These are phyloP conservation scores for Pristionchus mayeri DNA, from an alignment of 2,888 invertebrate genomes.

Conservation along the genomic window DNA sequence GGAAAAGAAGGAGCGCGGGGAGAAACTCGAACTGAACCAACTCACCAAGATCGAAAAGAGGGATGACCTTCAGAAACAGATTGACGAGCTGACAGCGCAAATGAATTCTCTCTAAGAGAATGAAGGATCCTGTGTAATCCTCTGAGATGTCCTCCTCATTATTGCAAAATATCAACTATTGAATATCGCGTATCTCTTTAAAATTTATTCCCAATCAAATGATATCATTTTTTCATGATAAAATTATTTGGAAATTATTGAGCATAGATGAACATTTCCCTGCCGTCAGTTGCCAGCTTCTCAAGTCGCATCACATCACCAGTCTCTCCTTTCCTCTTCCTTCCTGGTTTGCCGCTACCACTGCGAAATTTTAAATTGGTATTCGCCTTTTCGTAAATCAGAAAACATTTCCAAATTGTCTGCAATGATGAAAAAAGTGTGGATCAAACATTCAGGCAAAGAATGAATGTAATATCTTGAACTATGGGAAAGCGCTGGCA, in stretches of 20 bases:
- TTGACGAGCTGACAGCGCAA: conserved; percentile 71
- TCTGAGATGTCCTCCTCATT: too few relatives aligned
- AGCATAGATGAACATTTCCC: conserved; percentile 21
- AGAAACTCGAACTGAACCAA: conserved; percentile 79
- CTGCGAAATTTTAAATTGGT: too few relatives aligned
- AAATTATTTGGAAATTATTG: too few relatives aligned
- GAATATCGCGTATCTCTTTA: too few relatives aligned
- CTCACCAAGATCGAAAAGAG: conserved; percentile 77
- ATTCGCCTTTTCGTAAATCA: not conserved
- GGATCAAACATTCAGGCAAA: too few relatives aligned
- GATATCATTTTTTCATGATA: conserved; percentile 1
- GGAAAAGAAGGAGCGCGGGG: conserved; percentile 83
- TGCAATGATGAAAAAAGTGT: too few relatives aligned
- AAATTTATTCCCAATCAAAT: not conserved
- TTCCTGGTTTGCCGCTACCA: too few relatives aligned
- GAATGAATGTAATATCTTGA: too few relatives aligned
- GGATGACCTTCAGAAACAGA: conserved; percentile 76
- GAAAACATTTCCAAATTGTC: too few relatives aligned
- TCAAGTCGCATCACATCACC: not conserved
- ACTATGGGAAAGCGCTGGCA: not conserved
- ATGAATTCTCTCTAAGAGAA: conserved; percentile 63
- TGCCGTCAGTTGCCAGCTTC: not conserved
- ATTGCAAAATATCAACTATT: too few relatives aligned
- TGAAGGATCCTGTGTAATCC: too few relatives aligned
- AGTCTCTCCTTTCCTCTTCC: not conserved